Base-by-base conservation (phyloP, 1,140 invertebrate species). In the Helicorthomorpha holstii region DNA sequence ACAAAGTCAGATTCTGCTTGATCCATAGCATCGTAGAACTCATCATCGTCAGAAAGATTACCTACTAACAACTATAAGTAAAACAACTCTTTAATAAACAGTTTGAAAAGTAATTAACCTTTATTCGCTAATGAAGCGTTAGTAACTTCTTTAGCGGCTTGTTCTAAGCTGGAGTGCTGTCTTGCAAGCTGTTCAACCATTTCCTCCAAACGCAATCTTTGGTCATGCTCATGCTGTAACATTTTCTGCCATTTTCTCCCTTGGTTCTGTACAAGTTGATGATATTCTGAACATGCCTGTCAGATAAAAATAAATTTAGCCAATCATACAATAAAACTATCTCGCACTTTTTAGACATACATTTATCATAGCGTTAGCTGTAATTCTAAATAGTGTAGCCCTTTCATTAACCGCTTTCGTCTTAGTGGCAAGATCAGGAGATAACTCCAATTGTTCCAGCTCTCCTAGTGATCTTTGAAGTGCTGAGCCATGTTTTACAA, bases 171-270 rank as follows among this genome's bases (percentile, higher is more conserved):
- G 25, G 89, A 90, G 64, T 98, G 93, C 66, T 99, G 94, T 57
- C 88, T 79, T 1, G 95, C 95, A 45, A 98, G 73, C 60, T 94
- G 89, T 66, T 98, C 94, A 2, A 98, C 86, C 70, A 98, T 89
- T 62, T 96, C 91, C 67, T 98, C 92, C 43, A 98, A 71, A n/a
- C 86, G 75, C 58, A 83, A 73, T 59, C 92, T 81, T 69, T 97
- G 89, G 56, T 97, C 92, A 1, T 93, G 80, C 63, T 98, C 94
- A 64, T 95, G 85, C 56, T 94, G 83, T 48, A 98, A 67, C 64
- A 91, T 78, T 58, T 85, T 83, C 56, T 85, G 83, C 85, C 92
- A 90, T 58, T 92, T 86, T 42, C 82, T 78, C 48, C 86, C 85
- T 54, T 92, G 87, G 7, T 76, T 79, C 58, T 89, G 80, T 4